Percentiles rank a stretch among this genome's conserved stretches.
phyloP scores from a whole-genome alignment of 2,113 vertebrate genomes.

The Psophia crepitans region DNA sequence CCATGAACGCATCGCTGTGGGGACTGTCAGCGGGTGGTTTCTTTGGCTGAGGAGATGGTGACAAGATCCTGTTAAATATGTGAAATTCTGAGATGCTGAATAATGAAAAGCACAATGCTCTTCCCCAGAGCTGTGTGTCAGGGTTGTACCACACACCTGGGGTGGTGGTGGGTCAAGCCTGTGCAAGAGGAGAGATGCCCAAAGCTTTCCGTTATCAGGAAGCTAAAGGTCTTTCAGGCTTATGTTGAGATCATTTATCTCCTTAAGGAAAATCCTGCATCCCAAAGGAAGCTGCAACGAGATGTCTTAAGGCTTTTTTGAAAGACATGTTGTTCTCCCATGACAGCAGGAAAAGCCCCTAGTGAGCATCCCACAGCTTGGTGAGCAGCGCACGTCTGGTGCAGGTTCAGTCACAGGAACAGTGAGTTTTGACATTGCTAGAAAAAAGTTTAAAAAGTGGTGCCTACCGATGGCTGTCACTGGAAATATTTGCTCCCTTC shows the following conservation, averaged over 20 bases:
- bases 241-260: background rate
- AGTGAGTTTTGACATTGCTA: background rate
- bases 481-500: background rate
- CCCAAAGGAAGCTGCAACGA: background rate
- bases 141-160: background rate
- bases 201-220: background rate
- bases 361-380: background rate
- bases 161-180: background rate
- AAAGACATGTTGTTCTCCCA: background rate
- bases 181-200: background rate
- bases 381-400: background rate
- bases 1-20: accelerated
- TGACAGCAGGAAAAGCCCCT: background rate
- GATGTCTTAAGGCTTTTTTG: background rate
- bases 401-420: background rate
- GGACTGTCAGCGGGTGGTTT: background rate
- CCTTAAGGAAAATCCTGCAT: background rate
- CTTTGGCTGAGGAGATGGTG: background rate
- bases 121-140: accelerated
- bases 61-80: background rate
- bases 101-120: background rate
- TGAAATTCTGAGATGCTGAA: background rate
- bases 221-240: background rate
- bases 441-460: background rate
- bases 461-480: background rate